Evolutionary conservation across 2,113 vertebrate species (phyloP).

Genomic region (Dicrurus megarhynchus): DNA sequence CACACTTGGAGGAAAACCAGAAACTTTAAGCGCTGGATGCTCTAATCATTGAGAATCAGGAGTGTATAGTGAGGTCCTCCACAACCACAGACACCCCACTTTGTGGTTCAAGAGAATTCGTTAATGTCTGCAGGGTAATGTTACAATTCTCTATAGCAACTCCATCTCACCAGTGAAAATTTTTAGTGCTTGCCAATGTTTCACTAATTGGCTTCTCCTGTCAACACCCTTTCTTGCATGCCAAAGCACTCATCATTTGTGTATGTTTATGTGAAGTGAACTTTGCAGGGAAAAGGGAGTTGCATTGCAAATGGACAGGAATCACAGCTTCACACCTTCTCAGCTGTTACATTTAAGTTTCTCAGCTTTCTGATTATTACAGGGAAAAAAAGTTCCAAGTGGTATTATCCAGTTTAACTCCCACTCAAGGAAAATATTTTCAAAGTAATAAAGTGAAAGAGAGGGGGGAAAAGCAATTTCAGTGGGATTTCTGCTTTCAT

Average conservation of each 20-base stretch:
- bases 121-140: background rate
- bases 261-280: background rate
- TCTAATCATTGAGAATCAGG: background rate
- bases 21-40: background rate
- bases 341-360: background rate
- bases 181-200: background rate
- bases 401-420: background rate
- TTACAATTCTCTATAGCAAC: background rate
- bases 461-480: accelerated
- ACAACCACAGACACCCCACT: background rate
- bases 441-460: background rate
- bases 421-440: background rate
- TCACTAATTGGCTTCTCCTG: background rate
- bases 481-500: background rate
- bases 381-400: background rate
- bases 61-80: background rate
- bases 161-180: background rate
- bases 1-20: background rate
- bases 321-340: background rate
- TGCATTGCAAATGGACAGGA: background rate
- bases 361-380: background rate
- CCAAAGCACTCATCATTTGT: background rate
- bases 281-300: background rate
- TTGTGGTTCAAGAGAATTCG: background rate
- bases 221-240: background rate